phyloP scores from a whole-genome alignment of 2,113 vertebrate species.

The Salvelinus alpinus region DNA sequence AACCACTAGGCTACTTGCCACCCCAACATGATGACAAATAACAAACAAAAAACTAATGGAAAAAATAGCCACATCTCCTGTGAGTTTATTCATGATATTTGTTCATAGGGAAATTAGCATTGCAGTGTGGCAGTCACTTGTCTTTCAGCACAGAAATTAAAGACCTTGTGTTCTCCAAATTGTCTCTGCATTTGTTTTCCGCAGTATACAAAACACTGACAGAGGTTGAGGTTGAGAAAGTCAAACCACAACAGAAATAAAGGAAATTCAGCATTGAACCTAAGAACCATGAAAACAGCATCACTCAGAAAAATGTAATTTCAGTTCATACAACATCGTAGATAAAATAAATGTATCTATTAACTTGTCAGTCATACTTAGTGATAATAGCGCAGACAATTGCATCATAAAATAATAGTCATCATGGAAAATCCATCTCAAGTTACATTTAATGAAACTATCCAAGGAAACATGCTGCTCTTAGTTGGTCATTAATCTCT shows the following conservation, averaged over 20 bases:
- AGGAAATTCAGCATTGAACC: neutral
- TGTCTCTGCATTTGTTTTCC: neutral
- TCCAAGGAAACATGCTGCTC: no score
- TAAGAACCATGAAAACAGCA: neutral
- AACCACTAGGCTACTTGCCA: no score
- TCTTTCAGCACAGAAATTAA: neutral
- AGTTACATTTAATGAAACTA: no score
- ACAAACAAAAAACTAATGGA: slow-evolving; percentile 7
- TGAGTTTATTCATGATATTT: slow-evolving; percentile 44
- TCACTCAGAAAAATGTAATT: neutral
- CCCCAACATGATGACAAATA: slow-evolving; percentile 22
- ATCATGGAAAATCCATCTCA: no score
- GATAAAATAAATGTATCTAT: no score
- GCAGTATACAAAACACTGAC: slow-evolving; percentile 1
- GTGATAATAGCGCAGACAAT: no score
- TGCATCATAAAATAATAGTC: no score
- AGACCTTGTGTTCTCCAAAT: slow-evolving; percentile 5
- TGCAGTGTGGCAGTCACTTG: slow-evolving; percentile 7
- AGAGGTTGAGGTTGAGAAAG: neutral
- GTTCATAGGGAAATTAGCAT: neutral
- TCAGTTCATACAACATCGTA: neutral
- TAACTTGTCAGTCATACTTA: no score
- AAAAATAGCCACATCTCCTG: slow-evolving; percentile 11
- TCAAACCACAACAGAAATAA: neutral
- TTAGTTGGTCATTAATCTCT: no score